phyloP scores from a whole-genome alignment of 2,113 vertebrate species.

The Perca flavescens region DNA sequence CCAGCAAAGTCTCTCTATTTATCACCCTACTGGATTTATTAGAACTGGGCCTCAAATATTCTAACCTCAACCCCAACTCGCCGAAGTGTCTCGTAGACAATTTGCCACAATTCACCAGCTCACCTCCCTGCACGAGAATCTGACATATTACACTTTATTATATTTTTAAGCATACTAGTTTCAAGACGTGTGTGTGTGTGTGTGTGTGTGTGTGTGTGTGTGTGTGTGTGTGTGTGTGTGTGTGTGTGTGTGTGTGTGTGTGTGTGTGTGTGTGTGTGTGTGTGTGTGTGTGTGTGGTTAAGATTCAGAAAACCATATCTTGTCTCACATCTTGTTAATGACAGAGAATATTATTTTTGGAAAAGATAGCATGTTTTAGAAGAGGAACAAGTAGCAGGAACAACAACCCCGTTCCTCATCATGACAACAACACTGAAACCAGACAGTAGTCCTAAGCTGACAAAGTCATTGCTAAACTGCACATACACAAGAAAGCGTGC shows the following conservation, averaged over 20 bases:
- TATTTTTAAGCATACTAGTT: background rate
- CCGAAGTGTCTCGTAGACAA: constrained; percentile 37
- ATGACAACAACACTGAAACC: constrained; percentile 72
- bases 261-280: background rate
- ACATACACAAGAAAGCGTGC: constrained; percentile 22
- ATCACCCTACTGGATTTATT: constrained; percentile 35
- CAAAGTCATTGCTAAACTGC: constrained; percentile 47
- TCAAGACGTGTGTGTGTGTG: background rate
- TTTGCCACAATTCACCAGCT: constrained; percentile 12
- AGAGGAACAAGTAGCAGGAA: constrained; percentile 62
- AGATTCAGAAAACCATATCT: background rate
- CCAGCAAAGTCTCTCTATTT: constrained; percentile 33
- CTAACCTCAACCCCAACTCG: constrained; percentile 13
- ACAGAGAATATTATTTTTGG: constrained; percentile 12
- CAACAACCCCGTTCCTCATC: constrained; percentile 35
- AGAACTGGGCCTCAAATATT: constrained; percentile 32
- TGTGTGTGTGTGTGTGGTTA: background rate
- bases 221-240: background rate
- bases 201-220: background rate
- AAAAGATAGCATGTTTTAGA: constrained; percentile 34
- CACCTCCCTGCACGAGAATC: background rate
- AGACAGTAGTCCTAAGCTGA: constrained; percentile 64
- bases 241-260: background rate
- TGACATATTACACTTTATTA: background rate
- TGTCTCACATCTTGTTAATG: constrained; percentile 9